Evolutionary conservation across 2,888 invertebrate species (phyloP), one percentile per base, ranked within the genome.

Genomic region (Rhingia rostrata): DNA sequence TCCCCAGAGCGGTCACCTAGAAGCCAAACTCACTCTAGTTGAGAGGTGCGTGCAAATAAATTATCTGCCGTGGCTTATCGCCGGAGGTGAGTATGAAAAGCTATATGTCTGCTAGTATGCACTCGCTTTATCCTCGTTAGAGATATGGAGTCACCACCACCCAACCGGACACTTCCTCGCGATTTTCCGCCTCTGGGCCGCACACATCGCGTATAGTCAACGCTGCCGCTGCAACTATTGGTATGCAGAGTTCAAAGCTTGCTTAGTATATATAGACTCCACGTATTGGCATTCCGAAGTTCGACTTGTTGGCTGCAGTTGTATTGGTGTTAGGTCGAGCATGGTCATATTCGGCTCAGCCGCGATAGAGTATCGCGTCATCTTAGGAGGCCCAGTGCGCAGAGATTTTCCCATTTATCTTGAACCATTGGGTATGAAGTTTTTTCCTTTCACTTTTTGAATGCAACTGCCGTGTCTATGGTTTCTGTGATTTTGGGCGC

Each of bases 41-140:
- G 63, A 63, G 73, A 83, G 79, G 79, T 83, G 83, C 83, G 83
- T 83, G 83, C 63, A 69, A 69, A 83, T 83, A 83, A 79, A 83
- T 83, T 83, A 74, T 69, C 69, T 64, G 9, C 67, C 63, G 67
- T 74, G 63, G 49, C 63, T 83, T 56, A 41, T 4, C 66, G 66
- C 82, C 67, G 72, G 43, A 82, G 82, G 77, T 58, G 51, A 45
- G 41, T 78, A 61, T 14, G 64, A 58, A 74, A 66, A 61, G 51
- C 70, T 63, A 63, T 74, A 30, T 49, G 49, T 22, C 22, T 22
- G 22, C 22, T 22, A 22, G 22, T 22, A 22, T 22, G 60, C 67
- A 66, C n/a, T 73, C 66, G 66, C 39, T 58, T 54, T 67, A 63
- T 69, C 41, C 63, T 81, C 63, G 14, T 32, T 39, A 63, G 56